These are phyloP conservation scores for Drosophila suboccidentalis DNA, from an alignment of 2,888 invertebrate species.

Conservation along the genomic window DNA sequence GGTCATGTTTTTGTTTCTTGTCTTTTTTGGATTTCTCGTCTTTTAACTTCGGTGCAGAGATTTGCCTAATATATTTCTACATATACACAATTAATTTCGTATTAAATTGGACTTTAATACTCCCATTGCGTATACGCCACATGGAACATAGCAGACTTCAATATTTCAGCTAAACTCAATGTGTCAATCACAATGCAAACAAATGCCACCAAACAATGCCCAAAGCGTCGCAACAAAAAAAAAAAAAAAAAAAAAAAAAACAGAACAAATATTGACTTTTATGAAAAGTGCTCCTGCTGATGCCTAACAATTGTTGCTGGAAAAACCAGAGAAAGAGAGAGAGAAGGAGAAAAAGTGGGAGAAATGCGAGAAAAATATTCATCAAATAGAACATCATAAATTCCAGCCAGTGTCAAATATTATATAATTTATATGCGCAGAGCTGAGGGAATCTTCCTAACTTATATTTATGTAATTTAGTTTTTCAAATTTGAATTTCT, in stretches of 20 bases:
- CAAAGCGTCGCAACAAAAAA: conserved; percentile 29
- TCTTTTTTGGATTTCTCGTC: conserved; percentile 25
- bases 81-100: conserved; percentile 55
- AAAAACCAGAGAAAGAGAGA: not conserved
- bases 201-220: conserved; percentile 45
- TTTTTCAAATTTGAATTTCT: conserved; percentile 71
- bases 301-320: conserved; percentile 49
- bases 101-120: conserved; percentile 24
- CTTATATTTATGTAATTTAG: conserved; percentile 74
- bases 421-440: conserved; percentile 65
- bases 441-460: conserved; percentile 11
- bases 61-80: conserved; percentile 11
- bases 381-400: conserved; percentile 60
- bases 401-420: conserved; percentile 42
- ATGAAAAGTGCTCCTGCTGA: conserved; percentile 27
- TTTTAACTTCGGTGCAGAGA: conserved; percentile 13
- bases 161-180: conserved; percentile 32
- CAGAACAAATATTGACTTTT: conserved; percentile 57
- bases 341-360: not conserved
- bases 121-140: conserved; percentile 30
- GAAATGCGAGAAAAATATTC: conserved; percentile 33
- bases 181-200: conserved; percentile 68
- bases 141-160: not conserved
- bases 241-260: conserved; percentile 6
- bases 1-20: conserved; percentile 2